Percentiles rank a stretch among this genome's conserved stretches.
phyloP scores from a whole-genome alignment of 2,888 invertebrate genomes.

The Dromius quadrimaculatus region DNA sequence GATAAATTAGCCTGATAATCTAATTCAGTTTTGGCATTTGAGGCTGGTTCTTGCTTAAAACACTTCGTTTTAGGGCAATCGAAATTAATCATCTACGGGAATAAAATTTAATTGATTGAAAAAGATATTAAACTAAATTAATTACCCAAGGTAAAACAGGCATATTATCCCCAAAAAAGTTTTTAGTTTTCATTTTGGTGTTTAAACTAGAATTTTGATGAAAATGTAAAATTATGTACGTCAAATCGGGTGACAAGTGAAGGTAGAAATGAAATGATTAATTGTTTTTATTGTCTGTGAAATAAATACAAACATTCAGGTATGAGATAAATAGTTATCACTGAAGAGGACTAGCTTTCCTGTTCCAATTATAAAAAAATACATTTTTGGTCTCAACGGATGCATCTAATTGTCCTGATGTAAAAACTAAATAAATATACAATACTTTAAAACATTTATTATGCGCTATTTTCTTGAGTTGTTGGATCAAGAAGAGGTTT shows the following conservation, averaged over 20 bases:
- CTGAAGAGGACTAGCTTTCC: conserved; percentile 33
- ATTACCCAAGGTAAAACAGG: conserved; percentile 63
- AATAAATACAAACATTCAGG: background rate
- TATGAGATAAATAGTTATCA: conserved; percentile 15
- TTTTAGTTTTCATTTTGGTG: conserved; percentile 26
- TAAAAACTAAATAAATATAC: too few species aligned
- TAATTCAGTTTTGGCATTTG: conserved; percentile 67
- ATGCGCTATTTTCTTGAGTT: background rate
- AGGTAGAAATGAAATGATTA: background rate
- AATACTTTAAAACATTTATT: too few species aligned
- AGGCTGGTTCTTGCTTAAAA: conserved; percentile 65
- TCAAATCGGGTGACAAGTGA: background rate
- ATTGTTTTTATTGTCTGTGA: background rate
- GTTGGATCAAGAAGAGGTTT: background rate
- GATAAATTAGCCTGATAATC: conserved; percentile 69
- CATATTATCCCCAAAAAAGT: conserved; percentile 53
- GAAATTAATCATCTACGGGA: conserved; percentile 63
- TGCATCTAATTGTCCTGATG: conserved; percentile 37
- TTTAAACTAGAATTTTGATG: conserved; percentile 17
- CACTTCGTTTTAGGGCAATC: conserved; percentile 48
- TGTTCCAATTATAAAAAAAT: conserved; percentile 19
- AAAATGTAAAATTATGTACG: background rate
- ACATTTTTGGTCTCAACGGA: too few species aligned
- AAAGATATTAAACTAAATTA: conserved; percentile 18
- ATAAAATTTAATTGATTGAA: conserved; percentile 10